These are phyloP conservation scores for Lasioglossum morio DNA, from an alignment of 2,888 invertebrate species.

Conservation along the genomic window DNA sequence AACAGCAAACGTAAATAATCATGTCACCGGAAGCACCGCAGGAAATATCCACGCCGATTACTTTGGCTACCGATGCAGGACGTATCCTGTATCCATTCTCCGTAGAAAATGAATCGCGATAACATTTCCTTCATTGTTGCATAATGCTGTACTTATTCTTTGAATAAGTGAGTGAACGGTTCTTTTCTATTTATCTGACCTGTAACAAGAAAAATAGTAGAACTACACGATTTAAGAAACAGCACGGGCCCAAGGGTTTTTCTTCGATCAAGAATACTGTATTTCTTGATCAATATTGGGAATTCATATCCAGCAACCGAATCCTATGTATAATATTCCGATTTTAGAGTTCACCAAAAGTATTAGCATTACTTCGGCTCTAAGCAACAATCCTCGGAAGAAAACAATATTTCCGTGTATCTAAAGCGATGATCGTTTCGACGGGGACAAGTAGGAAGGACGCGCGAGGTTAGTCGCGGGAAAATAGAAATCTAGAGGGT, in stretches of 20 bases:
- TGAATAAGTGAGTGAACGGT: too few relatives aligned
- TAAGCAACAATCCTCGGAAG: background rate
- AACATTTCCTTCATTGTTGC: background rate
- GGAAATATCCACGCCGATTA: conserved; percentile 4
- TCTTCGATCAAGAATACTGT: too few relatives aligned
- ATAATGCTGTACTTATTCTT: background rate
- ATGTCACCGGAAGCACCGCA: background rate
- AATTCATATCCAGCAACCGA: too few relatives aligned
- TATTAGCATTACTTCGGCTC: too few relatives aligned
- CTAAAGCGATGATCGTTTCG: background rate
- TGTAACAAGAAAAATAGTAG: too few relatives aligned
- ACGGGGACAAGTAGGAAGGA: background rate
- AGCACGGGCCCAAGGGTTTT: too few relatives aligned
- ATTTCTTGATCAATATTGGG: too few relatives aligned
- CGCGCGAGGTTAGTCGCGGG: background rate
- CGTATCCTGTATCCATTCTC: too few relatives aligned
- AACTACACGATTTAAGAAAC: too few relatives aligned
- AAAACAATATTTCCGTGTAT: background rate
- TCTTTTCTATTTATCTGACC: too few relatives aligned
- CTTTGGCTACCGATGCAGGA: background rate
- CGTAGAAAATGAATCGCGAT: background rate
- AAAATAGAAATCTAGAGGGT: conserved; percentile 23
- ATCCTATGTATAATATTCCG: too few relatives aligned
- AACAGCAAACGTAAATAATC: background rate
- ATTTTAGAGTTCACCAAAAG: too few relatives aligned